These are phyloP conservation scores for Alexandromys fortis DNA, from an alignment of 2,113 vertebrate genomes.

Conservation along the genomic window DNA sequence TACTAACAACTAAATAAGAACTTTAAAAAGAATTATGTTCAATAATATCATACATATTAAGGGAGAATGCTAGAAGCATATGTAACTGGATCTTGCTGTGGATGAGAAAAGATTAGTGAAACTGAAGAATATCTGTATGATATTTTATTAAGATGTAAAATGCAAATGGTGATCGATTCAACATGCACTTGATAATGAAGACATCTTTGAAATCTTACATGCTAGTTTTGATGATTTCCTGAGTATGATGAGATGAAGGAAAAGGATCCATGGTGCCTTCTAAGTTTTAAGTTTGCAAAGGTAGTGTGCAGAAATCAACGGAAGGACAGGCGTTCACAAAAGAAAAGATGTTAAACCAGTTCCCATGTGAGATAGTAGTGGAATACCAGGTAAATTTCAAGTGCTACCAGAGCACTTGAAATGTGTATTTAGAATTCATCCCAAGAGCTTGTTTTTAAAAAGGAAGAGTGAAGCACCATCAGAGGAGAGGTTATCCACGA, in stretches of 20 bases:
- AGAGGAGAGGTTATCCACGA: not conserved
- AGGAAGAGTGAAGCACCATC: not conserved
- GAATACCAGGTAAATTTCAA: not conserved
- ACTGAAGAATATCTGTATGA: not conserved
- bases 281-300: not conserved
- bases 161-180: not conserved
- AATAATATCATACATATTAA: not conserved
- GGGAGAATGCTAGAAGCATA: not conserved
- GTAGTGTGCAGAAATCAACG: not conserved
- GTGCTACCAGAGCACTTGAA: not conserved
- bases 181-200: not conserved
- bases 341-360: not conserved
- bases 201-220: not conserved
- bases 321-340: not conserved
- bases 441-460: not conserved
- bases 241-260: not conserved
- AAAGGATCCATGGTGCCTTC: not conserved
- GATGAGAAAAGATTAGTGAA: not conserved
- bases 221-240: not conserved
- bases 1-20: not conserved
- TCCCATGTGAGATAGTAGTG: not conserved
- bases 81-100: not conserved
- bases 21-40: not conserved
- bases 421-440: not conserved
- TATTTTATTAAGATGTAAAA: not conserved